A percentile compares a stretch with the other conserved stretches of the same genome.
Conservation (phyloP, 2,888 invertebrate species). For the Campoplex capitator region DNA sequence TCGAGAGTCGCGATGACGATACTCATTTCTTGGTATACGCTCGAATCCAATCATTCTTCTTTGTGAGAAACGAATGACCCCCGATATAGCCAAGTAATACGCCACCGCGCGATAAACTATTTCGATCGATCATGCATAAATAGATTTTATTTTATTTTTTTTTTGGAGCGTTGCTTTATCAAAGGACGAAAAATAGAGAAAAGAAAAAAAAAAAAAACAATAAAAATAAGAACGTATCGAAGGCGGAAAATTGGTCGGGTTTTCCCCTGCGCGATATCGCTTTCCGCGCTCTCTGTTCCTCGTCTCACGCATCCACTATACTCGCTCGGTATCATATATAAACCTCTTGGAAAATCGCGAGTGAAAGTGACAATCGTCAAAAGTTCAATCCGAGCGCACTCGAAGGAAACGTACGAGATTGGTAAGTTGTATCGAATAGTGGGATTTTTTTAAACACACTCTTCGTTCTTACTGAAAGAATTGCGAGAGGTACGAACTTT, state of each 20-base stretch:
- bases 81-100: neutral
- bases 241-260: conserved; percentile 26
- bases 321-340: conserved; percentile 4
- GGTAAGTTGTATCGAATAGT: conserved; percentile 70
- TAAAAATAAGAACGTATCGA: neutral
- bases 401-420: conserved; percentile 54
- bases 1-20: neutral
- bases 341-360: conserved; percentile 55
- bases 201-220: neutral
- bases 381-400: conserved; percentile 71
- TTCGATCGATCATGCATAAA: neutral
- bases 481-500: conserved; percentile 61
- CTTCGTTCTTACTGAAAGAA: neutral
- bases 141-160: neutral
- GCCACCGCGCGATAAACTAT: neutral
- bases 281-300: neutral
- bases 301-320: neutral
- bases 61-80: neutral
- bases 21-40: neutral
- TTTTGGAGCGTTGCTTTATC: conserved; percentile 10
- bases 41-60: neutral
- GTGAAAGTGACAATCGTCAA: conserved; percentile 82
- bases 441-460: conserved; percentile 70
- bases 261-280: conserved; percentile 3
- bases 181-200: neutral